Conservation (phyloP, 2,797 vertebrate genomes). For the Acridotheres tristis region DNA sequence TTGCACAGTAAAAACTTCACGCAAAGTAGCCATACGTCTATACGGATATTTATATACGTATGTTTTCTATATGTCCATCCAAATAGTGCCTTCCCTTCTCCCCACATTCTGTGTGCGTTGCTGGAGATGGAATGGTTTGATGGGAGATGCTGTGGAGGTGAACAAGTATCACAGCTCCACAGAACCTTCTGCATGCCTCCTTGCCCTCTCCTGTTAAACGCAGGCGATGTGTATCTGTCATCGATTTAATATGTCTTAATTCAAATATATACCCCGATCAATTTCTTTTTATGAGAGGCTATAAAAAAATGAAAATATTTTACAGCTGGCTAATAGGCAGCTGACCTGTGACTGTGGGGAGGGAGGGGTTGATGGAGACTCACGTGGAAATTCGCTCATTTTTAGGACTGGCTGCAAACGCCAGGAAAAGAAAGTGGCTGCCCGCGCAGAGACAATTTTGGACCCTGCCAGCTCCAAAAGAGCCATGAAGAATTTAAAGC, state of each 20-base stretch:
- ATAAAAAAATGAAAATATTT: slow-evolving; percentile 69
- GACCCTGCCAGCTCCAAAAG: neutral
- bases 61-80: neutral
- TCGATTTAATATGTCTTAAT: slow-evolving; percentile 87
- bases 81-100: neutral
- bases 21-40: neutral
- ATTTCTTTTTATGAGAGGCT: slow-evolving; percentile 74
- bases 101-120: slow-evolving; percentile 15
- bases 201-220: slow-evolving; percentile 75
- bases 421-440: neutral
- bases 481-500: neutral
- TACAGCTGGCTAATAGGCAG: slow-evolving; percentile 48
- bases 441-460: neutral
- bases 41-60: neutral
- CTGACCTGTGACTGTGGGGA: slow-evolving; percentile 13
- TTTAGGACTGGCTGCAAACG: neutral
- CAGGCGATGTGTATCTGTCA: slow-evolving; percentile 84
- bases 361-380: neutral
- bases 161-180: slow-evolving; percentile 36
- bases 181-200: slow-evolving; percentile 66
- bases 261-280: slow-evolving; percentile 79
- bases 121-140: slow-evolving; percentile 50
- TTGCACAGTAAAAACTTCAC: slow-evolving; percentile 58
- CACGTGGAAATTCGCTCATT: neutral
- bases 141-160: slow-evolving; percentile 59